Percentiles rank a stretch among this genome's conserved stretches.
phyloP scores from a whole-genome alignment of 2,797 vertebrate species.

The Myiotriccus ornatus region DNA sequence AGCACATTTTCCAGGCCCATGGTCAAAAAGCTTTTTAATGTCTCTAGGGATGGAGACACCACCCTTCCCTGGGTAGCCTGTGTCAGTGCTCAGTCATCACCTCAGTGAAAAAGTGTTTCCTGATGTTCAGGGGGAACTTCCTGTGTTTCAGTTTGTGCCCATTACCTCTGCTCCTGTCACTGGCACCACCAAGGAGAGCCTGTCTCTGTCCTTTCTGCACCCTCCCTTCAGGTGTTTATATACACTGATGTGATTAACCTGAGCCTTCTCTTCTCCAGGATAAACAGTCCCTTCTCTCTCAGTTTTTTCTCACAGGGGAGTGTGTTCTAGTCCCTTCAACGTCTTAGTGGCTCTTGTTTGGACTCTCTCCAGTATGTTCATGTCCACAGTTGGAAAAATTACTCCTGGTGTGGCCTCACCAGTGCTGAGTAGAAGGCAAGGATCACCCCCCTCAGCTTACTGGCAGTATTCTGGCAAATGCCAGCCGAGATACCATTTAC shows the following conservation, averaged over 20 bases:
- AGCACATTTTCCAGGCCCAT: accelerated
- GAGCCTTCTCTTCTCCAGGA: not conserved
- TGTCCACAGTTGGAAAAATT: not conserved
- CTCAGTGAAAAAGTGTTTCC: not conserved
- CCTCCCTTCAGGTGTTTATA: not conserved
- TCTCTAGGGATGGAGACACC: not conserved
- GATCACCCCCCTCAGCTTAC: no score
- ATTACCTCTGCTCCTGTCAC: not conserved
- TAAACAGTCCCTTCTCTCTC: not conserved
- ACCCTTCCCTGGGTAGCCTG: not conserved
- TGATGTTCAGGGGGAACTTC: not conserved
- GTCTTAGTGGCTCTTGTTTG: not conserved
- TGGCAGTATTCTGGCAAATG: not conserved
- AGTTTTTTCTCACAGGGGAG: not conserved
- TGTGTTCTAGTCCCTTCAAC: not conserved
- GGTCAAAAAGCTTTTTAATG: not conserved
- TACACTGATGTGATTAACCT: not conserved
- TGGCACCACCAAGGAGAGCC: not conserved
- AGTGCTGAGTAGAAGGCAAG: not conserved
- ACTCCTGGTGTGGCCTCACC: not conserved
- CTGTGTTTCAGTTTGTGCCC: not conserved
- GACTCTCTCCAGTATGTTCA: not conserved
- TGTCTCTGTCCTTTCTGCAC: not conserved
- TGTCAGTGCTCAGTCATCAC: not conserved
- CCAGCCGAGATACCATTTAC: not conserved